These are phyloP conservation scores for Watsonalla cultraria DNA, from an alignment of 2,888 invertebrate species.

Conservation along the genomic window DNA sequence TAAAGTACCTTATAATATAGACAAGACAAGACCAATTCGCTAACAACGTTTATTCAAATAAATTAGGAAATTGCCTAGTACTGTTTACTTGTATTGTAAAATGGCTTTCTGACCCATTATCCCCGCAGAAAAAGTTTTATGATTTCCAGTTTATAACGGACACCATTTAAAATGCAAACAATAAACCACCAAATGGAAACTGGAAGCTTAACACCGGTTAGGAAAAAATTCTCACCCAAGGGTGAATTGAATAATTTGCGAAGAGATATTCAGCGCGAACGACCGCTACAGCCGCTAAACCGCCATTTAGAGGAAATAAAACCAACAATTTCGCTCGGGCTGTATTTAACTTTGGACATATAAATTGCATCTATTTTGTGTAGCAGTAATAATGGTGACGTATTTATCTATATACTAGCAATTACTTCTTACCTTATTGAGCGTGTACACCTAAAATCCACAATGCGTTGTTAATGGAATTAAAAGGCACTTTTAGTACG, in stretches of 20 bases:
- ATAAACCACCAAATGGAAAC: constrained; percentile 16
- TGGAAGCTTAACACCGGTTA: constrained; percentile 14
- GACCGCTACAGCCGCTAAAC: constrained; percentile 33
- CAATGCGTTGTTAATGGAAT: no score
- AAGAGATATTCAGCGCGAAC: constrained; percentile 39
- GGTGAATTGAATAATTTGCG: constrained; percentile 46
- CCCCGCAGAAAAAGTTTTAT: constrained; percentile 15
- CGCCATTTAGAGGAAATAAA: constrained; percentile 48
- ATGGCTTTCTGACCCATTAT: constrained; percentile 11
- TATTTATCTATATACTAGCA: no score
- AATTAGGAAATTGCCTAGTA: no score
- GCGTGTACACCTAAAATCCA: no score
- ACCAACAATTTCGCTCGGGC: constrained; percentile 37
- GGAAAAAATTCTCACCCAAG: constrained; percentile 20
- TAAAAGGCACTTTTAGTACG: no score
- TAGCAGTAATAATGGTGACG: not conserved
- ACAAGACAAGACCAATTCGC: no score
- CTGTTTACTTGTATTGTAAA: constrained; percentile 5
- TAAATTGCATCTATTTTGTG: constrained; percentile 32
- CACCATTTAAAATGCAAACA: constrained; percentile 23
- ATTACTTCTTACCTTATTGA: no score
- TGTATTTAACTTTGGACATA: constrained; percentile 38
- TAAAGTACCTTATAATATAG: no score
- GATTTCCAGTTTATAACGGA: constrained; percentile 10
- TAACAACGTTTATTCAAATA: no score